These are phyloP conservation scores for Pagetopsis macropterus DNA, from an alignment of 2,797 vertebrate genomes.

Conservation along the genomic window DNA sequence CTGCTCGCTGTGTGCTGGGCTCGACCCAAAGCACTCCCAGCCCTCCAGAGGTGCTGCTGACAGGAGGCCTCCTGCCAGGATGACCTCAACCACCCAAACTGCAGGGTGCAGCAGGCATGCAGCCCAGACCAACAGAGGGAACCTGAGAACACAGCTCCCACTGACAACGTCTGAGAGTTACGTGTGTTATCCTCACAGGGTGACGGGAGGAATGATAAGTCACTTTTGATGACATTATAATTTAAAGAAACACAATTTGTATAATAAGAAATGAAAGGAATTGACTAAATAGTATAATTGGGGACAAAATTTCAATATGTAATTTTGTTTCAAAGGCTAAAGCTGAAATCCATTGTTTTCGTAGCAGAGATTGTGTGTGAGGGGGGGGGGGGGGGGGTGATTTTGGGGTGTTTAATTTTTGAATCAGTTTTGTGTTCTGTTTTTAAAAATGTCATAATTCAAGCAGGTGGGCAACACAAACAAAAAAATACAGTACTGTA, in stretches of 20 bases:
- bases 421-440: background rate
- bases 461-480: background rate
- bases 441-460: background rate
- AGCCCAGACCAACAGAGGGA: slow-evolving; percentile 48
- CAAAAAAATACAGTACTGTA: too few species aligned
- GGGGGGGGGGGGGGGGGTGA: background rate
- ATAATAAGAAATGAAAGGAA: background rate
- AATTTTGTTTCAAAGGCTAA: background rate
- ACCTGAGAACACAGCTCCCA: slow-evolving; percentile 45
- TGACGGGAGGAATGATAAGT: slow-evolving; percentile 12
- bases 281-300: background rate
- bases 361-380: background rate
- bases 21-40: slow-evolving; percentile 52
- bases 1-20: slow-evolving; percentile 19
- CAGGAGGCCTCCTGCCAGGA: slow-evolving; percentile 55
- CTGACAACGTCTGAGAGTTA: slow-evolving; percentile 39
- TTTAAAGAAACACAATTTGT: background rate
- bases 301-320: background rate
- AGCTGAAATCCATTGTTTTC: background rate
- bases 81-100: slow-evolving; percentile 70
- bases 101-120: slow-evolving; percentile 25
- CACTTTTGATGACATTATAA: background rate
- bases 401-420: background rate
- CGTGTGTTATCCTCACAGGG: slow-evolving; percentile 50
- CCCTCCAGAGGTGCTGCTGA: slow-evolving; percentile 68